Evolutionary conservation across 2,797 vertebrate genomes (phyloP).

Genomic region (Phataginus tricuspis): DNA sequence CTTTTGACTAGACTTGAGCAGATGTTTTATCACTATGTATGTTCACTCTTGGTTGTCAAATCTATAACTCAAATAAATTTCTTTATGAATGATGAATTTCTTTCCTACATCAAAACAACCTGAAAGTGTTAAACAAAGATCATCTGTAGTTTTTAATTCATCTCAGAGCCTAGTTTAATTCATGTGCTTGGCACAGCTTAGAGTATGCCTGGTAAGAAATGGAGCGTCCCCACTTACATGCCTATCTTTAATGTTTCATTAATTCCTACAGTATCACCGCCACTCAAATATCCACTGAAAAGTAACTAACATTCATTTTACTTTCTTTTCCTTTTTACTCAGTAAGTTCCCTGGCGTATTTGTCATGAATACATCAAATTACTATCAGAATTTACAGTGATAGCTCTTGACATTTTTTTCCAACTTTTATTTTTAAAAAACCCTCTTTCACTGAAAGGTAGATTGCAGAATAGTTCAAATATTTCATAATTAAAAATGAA

Average conservation of each 20-base stretch:
- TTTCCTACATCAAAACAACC: conserved; percentile 49
- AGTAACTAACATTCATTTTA: conserved; percentile 8
- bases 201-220: background rate
- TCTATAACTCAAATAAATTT: conserved; percentile 62
- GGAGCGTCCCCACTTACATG: background rate
- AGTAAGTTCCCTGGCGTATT: background rate
- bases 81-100: conserved; percentile 28
- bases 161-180: background rate
- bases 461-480: background rate
- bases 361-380: conserved; percentile 20
- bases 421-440: background rate
- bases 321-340: background rate
- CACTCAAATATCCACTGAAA: background rate
- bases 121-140: conserved; percentile 55
- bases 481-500: conserved; percentile 33
- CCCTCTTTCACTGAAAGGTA: background rate
- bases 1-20: conserved; percentile 58
- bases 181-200: background rate
- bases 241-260: background rate
- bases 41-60: conserved; percentile 56
- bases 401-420: background rate
- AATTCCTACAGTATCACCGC: background rate
- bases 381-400: background rate
- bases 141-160: background rate
- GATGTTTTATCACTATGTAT: conserved; percentile 64